These are phyloP conservation scores for Xestia xanthographa DNA, from an alignment of 2,888 invertebrate genomes.

Conservation along the genomic window DNA sequence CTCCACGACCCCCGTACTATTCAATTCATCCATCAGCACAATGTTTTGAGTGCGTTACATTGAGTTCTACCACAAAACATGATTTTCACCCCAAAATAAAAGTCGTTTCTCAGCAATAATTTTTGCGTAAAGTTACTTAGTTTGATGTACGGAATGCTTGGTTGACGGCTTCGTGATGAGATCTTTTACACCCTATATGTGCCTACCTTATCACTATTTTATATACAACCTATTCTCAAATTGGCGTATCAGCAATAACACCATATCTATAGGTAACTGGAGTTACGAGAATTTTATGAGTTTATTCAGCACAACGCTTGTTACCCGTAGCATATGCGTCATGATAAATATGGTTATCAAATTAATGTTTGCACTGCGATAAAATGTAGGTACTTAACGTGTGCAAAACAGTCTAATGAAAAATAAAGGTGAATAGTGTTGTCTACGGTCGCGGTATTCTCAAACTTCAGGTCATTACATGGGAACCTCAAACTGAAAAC, in stretches of 20 bases:
- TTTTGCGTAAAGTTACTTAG: too few relatives aligned
- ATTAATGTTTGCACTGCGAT: constrained; percentile 42
- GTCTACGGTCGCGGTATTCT: neutral
- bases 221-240: neutral
- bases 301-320: constrained; percentile 19
- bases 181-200: too few relatives aligned
- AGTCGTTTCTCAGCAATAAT: too few relatives aligned
- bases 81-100: too few relatives aligned
- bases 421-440: neutral
- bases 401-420: constrained; percentile 7
- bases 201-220: neutral
- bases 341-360: constrained; percentile 51
- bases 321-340: neutral
- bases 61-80: too few relatives aligned
- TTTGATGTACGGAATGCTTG: too few relatives aligned
- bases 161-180: too few relatives aligned
- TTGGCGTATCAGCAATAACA: neutral
- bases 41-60: too few relatives aligned
- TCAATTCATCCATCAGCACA: too few relatives aligned
- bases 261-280: neutral
- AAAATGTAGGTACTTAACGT: constrained; percentile 17
- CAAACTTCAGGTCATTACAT: neutral
- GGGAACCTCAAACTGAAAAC: neutral
- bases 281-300: constrained; percentile 1
- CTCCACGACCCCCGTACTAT: too few relatives aligned